phyloP scores from a whole-genome alignment of 2,113 vertebrate species.

The Suncus etruscus region DNA sequence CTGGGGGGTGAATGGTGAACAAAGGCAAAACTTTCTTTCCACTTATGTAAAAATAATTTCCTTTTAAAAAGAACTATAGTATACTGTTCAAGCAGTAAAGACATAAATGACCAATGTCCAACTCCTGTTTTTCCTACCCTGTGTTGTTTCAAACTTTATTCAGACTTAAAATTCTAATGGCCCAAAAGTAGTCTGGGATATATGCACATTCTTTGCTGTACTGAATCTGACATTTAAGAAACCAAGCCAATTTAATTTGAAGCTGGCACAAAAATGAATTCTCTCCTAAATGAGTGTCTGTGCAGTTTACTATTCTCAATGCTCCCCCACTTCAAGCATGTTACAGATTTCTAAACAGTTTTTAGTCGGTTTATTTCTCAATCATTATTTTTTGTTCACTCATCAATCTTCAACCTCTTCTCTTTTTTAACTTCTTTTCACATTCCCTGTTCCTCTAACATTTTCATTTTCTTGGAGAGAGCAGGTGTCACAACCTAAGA shows the following conservation, averaged over 20 bases:
- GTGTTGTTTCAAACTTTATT: conserved; percentile 7
- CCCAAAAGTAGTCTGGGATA: neutral
- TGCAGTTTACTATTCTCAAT: no score
- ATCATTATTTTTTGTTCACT: conserved; percentile 42
- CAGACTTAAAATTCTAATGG: neutral
- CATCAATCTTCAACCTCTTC: neutral
- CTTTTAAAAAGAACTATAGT: neutral
- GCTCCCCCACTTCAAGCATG: no score
- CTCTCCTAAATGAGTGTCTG: neutral
- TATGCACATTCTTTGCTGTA: neutral
- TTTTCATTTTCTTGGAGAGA: conserved; percentile 15
- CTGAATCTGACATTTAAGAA: conserved; percentile 1
- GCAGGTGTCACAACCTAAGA: neutral
- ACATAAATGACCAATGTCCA: neutral
- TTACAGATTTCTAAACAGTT: conserved; percentile 37
- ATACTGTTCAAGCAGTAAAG: neutral
- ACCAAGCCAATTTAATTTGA: neutral
- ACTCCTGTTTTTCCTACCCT: neutral
- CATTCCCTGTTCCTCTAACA: neutral
- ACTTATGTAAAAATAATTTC: no score
- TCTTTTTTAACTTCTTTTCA: conserved; percentile 3
- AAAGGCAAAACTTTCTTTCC: neutral
- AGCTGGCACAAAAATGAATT: neutral
- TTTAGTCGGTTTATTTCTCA: neutral
- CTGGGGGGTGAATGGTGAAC: neutral